A percentile compares a stretch with the other conserved stretches of the same genome.
phyloP scores from a whole-genome alignment of 2,797 vertebrate species.

The Bradypus variegatus region DNA sequence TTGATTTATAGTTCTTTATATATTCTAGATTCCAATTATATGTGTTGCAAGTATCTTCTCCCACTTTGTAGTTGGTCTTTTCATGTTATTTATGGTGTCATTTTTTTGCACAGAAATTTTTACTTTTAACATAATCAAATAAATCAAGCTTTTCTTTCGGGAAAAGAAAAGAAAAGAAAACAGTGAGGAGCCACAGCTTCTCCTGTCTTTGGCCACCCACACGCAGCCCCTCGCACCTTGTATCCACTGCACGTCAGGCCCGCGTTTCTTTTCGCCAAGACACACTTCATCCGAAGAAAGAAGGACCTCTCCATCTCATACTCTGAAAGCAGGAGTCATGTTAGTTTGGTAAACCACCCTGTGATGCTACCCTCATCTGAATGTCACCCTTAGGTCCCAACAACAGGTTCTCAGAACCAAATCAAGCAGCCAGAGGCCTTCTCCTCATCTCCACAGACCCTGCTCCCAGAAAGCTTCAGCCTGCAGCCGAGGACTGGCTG shows the following conservation, averaged over 20 bases:
- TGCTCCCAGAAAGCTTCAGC: not conserved
- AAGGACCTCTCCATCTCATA: conserved; percentile 92
- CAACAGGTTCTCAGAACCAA: not conserved
- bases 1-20: not conserved
- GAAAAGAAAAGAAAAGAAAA: not conserved
- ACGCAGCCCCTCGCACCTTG: conserved; percentile 75
- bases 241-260: conserved; percentile 92
- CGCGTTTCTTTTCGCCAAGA: conserved; percentile 92
- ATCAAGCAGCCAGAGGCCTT: not conserved
- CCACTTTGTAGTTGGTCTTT: not conserved
- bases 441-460: not conserved
- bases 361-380: fast-evolving
- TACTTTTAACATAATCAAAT: not conserved
- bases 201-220: fast-evolving
- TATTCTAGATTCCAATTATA: not conserved
- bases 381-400: not conserved
- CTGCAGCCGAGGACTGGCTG: fast-evolving
- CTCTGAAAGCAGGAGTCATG: conserved; percentile 76
- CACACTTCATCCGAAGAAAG: conserved; percentile 96
- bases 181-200: fast-evolving
- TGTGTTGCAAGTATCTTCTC: not conserved
- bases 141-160: not conserved
- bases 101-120: not conserved
- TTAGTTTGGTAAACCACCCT: not conserved
- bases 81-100: not conserved